phyloP scores from a whole-genome alignment of 2,113 vertebrate genomes.

The Channa maculata region DNA sequence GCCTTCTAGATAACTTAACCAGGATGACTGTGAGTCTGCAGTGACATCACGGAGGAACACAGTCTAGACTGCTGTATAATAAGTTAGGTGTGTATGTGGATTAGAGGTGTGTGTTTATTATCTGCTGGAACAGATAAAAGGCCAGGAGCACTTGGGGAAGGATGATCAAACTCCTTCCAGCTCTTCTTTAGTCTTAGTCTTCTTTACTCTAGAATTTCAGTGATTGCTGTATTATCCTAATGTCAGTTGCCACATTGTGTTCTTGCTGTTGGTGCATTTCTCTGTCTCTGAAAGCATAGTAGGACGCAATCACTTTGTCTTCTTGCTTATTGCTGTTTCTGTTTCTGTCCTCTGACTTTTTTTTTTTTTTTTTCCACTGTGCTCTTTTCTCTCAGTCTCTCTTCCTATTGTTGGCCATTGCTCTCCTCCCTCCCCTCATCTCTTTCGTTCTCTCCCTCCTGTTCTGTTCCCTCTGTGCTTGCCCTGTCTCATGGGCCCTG shows the following conservation, averaged over 20 bases:
- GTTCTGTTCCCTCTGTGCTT: slow-evolving; percentile 58
- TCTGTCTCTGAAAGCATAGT: slow-evolving; percentile 48
- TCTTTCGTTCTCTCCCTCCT: slow-evolving; percentile 53
- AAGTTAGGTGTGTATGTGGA: neutral
- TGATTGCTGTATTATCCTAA: too few species aligned
- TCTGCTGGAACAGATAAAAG: slow-evolving; percentile 28
- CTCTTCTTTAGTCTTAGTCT: too few species aligned
- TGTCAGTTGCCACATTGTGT: neutral
- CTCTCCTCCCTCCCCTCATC: slow-evolving; percentile 48
- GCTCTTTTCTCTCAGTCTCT: slow-evolving; percentile 24
- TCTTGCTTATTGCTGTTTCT: slow-evolving; percentile 31
- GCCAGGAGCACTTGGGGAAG: slow-evolving; percentile 38
- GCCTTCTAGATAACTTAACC: too few species aligned
- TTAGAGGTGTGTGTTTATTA: neutral
- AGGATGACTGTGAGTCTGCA: too few species aligned
- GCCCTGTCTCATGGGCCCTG: slow-evolving; percentile 68
- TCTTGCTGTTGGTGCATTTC: slow-evolving; percentile 36
- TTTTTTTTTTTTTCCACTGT: slow-evolving; percentile 1
- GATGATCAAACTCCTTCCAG: slow-evolving; percentile 31
- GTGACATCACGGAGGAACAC: neutral
- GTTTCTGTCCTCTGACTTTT: slow-evolving; percentile 57
- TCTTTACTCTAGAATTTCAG: too few species aligned
- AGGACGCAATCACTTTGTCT: slow-evolving; percentile 59
- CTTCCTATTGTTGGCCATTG: slow-evolving; percentile 58
- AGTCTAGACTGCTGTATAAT: neutral